Base-by-base conservation (phyloP, 2,888 invertebrate species). In the Orthosia gothica region DNA sequence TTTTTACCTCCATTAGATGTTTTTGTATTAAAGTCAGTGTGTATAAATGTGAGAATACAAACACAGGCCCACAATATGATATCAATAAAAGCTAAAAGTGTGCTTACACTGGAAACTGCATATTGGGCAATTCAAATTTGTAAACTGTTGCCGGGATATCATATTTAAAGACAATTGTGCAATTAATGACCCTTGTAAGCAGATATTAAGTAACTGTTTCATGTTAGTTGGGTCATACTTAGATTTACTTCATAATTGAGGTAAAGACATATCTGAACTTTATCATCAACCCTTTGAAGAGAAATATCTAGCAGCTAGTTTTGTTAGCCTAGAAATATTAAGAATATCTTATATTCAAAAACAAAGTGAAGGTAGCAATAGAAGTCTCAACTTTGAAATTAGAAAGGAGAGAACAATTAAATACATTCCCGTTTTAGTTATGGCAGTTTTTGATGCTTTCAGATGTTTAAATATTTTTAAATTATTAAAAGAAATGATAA, bases 401-500 rank as follows among this genome's bases (percentile, higher is more conserved):
- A 61, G 45, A 72, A 73, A 63, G 75, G 47, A 18, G 62, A 32
- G 5, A 26, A 32, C 7, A 0, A 32, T 7, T 32, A 32, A 9
- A 40, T 40, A 9, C 1, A 13, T 57, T 23, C n/a, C 23, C 5
- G 18, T 57, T 18, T 23, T n/a, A 20, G 20, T 49, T 54, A 18
- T 47, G 23, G 13, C 58, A 52, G 20, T 32, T 68, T 45, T 32
- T 2, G 4, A 9, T 4, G n/a, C 47, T 59, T 47, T 49, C 23
- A 32, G 15, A 16, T 20, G 45, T 49, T 12, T 20, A n/a, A 65
- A 32, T 32, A 12, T 52, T 26, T 52, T 26, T 47, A 5, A 57
- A 20, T 59, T 0, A 49, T 40, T 58, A n/a, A 3, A 79, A 63
- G 5, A 47, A 69, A 57, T 76, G 20, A 72, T 59, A 20, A 66